These are phyloP conservation scores for Drosophila miranda DNA, from an alignment of 1,140 invertebrate species.

Conservation along the genomic window DNA sequence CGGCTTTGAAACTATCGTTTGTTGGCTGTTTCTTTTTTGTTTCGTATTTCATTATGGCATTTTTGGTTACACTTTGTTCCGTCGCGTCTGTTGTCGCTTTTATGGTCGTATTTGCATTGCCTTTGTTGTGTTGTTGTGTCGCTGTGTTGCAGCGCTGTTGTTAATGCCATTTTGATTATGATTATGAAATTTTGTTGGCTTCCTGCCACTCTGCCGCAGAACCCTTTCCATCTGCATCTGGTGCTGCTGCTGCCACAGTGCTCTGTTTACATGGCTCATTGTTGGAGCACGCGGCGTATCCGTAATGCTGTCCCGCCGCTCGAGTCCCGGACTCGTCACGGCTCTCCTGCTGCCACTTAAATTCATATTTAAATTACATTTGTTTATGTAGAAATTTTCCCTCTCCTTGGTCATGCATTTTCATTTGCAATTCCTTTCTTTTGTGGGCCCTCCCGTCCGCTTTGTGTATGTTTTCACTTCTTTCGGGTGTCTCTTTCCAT, in stretches of 20 bases:
- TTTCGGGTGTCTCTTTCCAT: constrained; percentile 36
- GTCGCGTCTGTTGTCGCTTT: constrained; percentile 70
- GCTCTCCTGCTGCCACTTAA: constrained; percentile 62
- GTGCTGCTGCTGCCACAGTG: constrained; percentile 38
- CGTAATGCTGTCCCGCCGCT: constrained; percentile 51
- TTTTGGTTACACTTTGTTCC: constrained; percentile 77
- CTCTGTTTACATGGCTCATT: constrained; percentile 79
- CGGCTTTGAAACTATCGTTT: background rate
- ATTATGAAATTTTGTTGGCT: constrained; percentile 76
- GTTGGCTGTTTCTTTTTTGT: constrained; percentile 24
- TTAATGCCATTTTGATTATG: constrained; percentile 81
- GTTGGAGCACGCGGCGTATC: constrained; percentile 67
- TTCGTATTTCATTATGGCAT: constrained; percentile 76
- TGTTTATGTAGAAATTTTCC: constrained; percentile 46
- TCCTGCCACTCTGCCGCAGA: constrained; percentile 17
- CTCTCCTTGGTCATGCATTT: constrained; percentile 26
- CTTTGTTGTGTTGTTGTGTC: constrained; percentile 61
- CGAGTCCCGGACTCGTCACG: constrained; percentile 36
- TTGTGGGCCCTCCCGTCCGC: constrained; percentile 24
- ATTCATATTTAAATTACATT: constrained; percentile 78
- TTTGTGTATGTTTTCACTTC: constrained; percentile 32
- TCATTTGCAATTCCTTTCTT: constrained; percentile 45
- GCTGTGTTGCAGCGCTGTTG: constrained; percentile 41
- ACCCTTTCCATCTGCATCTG: constrained; percentile 20
- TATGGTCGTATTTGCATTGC: constrained; percentile 74